phyloP scores from a whole-genome alignment of 2,113 vertebrate genomes.

The Campylomormyrus numenius region DNA sequence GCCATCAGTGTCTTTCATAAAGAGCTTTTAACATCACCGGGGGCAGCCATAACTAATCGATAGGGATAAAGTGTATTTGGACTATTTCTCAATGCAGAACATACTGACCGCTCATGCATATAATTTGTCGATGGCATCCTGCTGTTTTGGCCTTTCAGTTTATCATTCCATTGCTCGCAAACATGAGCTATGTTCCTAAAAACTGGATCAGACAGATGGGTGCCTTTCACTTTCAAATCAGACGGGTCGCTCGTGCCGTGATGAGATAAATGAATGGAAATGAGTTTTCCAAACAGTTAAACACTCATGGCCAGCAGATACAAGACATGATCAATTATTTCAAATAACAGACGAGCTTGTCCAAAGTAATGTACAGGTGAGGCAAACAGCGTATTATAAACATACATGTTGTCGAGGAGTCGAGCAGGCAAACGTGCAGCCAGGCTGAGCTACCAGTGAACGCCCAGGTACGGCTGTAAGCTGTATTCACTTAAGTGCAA shows the following conservation, averaged over 20 bases:
- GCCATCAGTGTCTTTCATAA: slow-evolving; percentile 62
- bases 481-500: neutral
- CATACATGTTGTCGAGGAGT: neutral
- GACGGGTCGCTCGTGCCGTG: neutral
- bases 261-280: slow-evolving; percentile 12
- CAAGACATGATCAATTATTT: neutral
- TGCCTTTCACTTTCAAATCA: slow-evolving; percentile 12
- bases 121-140: neutral
- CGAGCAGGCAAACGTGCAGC: neutral
- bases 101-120: neutral
- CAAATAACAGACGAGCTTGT: neutral
- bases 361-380: neutral
- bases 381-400: neutral
- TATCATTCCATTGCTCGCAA: neutral
- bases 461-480: neutral
- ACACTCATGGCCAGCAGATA: neutral
- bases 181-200: neutral
- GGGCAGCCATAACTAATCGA: slow-evolving; percentile 19
- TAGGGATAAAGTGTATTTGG: slow-evolving; percentile 30
- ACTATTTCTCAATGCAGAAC: slow-evolving; percentile 2
- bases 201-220: neutral
- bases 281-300: neutral
- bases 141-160: neutral
- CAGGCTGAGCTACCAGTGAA: neutral
- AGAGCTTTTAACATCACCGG: slow-evolving; percentile 44